Percentiles rank a stretch among this genome's conserved stretches.
These are phyloP conservation scores for Catostylus mosaicus DNA, from an alignment of 30 jellyfish, hydroid and myxozoan species.

Conservation along the genomic window DNA sequence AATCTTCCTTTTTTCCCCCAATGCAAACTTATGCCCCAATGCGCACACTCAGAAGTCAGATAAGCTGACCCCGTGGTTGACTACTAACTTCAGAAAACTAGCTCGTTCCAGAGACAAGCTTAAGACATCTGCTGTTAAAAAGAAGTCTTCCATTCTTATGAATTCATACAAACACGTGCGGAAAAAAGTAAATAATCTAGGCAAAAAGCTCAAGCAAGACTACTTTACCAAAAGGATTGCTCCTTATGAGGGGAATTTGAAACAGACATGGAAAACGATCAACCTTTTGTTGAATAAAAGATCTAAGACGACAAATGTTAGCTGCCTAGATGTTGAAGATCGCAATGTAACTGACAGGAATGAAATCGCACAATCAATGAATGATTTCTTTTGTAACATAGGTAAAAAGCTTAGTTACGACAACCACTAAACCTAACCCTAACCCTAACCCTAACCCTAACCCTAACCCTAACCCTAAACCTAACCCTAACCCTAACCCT, in stretches of 20 bases:
- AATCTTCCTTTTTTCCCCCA: no score
- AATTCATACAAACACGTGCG: neutral
- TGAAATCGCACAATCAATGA: conserved; percentile 31
- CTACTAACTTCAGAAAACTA: neutral
- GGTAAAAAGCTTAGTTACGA: conserved; percentile 31
- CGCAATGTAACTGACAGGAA: conserved; percentile 37
- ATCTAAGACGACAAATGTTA: neutral
- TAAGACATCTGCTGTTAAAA: neutral
- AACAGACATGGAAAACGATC: no score
- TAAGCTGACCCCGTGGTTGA: no score
- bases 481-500: no score
- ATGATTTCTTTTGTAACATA: conserved; percentile 25
- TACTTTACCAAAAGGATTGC: no score
- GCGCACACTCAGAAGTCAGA: no score
- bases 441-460: conserved; percentile 12
- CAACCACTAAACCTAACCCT: conserved; percentile 17
- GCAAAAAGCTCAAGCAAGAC: no score
- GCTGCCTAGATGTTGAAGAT: conserved; percentile 32
- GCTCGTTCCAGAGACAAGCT: neutral
- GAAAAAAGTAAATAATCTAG: neutral
- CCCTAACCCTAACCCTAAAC: no score
- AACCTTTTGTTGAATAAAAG: no score
- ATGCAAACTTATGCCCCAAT: no score
- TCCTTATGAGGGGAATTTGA: neutral
- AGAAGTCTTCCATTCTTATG: neutral